These are phyloP conservation scores for Latrodectus geometricus DNA, from an alignment of 1,140 invertebrate genomes.

Conservation along the genomic window DNA sequence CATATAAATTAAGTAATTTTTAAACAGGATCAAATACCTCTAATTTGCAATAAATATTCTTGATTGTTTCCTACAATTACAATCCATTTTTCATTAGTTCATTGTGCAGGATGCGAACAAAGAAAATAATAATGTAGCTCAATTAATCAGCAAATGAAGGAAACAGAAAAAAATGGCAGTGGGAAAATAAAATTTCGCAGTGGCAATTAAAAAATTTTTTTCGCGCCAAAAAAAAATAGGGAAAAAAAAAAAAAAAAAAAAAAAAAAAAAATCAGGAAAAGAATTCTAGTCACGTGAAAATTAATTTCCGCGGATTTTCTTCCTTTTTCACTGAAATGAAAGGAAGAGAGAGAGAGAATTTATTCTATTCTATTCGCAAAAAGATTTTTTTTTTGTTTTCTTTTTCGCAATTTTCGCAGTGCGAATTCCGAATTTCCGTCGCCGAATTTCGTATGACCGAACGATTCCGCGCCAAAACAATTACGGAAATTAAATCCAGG, in stretches of 20 bases:
- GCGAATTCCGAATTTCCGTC: too few relatives aligned
- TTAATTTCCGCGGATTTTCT: neutral
- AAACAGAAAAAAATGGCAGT: neutral
- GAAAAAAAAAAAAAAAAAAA: too few relatives aligned
- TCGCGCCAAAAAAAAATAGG: neutral
- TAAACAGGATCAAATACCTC: too few relatives aligned
- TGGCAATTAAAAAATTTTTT: neutral
- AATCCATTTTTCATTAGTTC: too few relatives aligned
- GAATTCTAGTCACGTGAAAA: neutral
- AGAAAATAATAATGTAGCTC: too few relatives aligned
- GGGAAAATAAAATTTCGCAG: neutral
- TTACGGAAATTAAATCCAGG: too few relatives aligned
- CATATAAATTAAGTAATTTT: too few relatives aligned
- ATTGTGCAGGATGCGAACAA: too few relatives aligned
- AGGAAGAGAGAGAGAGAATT: neutral
- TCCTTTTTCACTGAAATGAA: neutral
- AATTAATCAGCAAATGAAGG: neutral
- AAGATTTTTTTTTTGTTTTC: neutral
- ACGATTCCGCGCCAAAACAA: too few relatives aligned
- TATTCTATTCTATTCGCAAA: neutral
- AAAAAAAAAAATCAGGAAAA: neutral
- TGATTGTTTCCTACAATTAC: too few relatives aligned
- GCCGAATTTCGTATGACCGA: too few relatives aligned
- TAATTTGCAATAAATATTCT: too few relatives aligned
- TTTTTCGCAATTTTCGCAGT: neutral